Conservation (phyloP, 92 coral and sea anemone species). For the Porites evermanni region DNA sequence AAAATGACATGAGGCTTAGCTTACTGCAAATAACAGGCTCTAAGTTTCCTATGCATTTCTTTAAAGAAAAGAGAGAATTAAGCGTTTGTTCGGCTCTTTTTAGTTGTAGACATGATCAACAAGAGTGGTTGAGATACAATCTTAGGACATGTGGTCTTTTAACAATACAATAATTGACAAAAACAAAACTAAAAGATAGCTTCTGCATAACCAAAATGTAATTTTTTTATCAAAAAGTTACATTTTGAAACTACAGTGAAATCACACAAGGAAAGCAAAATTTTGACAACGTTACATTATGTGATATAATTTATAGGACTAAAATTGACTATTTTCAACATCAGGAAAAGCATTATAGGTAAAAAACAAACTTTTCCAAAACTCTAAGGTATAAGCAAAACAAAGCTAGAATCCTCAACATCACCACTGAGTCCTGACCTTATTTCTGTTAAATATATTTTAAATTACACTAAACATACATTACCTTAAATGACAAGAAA, state of each 20-base stretch:
- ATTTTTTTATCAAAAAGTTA: neutral
- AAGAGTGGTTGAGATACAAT: slow-evolving; percentile 6
- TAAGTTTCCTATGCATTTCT: neutral
- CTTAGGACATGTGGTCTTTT: slow-evolving; percentile 1
- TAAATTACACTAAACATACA: no score
- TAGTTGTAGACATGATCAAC: slow-evolving; percentile 14
- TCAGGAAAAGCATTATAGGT: no score
- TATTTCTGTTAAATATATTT: no score
- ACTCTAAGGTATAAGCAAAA: no score
- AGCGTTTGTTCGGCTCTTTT: neutral
- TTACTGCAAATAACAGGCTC: neutral
- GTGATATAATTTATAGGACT: no score
- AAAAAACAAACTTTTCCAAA: no score
- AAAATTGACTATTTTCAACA: no score
- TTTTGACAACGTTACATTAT: no score
- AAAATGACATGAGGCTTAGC: neutral
- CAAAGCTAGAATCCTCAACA: no score
- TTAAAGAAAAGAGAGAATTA: neutral
- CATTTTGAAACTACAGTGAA: no score
- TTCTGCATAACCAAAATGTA: neutral
- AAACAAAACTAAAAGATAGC: neutral
- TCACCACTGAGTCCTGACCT: no score
- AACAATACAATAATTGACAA: neutral
- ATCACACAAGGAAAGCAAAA: no score
- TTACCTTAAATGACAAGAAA: neutral